Evolutionary conservation across 2,888 invertebrate species (phyloP).

Genomic region (Stratiomys singularior): DNA sequence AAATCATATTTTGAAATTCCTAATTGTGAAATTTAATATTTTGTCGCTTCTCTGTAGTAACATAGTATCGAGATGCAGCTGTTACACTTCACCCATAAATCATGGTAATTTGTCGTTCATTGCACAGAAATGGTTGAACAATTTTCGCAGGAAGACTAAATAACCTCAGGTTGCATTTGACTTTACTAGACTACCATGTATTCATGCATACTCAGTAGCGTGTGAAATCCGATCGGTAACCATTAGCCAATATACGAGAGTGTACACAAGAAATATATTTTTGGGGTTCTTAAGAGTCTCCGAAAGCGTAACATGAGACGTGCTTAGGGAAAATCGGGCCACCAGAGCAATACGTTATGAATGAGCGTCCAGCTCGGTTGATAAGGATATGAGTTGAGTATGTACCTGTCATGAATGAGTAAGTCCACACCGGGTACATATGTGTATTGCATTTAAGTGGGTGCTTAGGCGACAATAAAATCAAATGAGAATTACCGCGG

Average conservation of each 20-base stretch:
- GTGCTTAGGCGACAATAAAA: constrained; percentile 22
- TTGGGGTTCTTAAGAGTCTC: constrained; percentile 21
- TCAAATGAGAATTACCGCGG: constrained; percentile 17
- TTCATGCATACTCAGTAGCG: constrained; percentile 18
- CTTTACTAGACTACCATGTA: background rate
- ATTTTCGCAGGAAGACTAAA: constrained; percentile 44
- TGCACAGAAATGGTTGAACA: constrained; percentile 17
- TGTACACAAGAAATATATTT: constrained; percentile 7
- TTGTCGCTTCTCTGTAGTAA: constrained; percentile 37
- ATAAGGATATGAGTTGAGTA: constrained; percentile 29
- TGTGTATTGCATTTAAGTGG: constrained; percentile 8
- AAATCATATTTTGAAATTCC: constrained; percentile 19
- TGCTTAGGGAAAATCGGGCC: constrained; percentile 30
- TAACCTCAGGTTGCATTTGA: constrained; percentile 37
- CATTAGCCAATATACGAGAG: constrained; percentile 36
- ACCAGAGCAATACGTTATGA: constrained; percentile 1
- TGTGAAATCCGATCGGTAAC: constrained; percentile 34
- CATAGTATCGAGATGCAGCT: constrained; percentile 23
- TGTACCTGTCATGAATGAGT: constrained; percentile 23
- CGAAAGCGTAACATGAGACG: constrained; percentile 30
- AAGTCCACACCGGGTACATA: background rate
- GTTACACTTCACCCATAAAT: constrained; percentile 30
- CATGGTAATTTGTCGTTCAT: constrained; percentile 41
- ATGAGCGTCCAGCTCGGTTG: background rate
- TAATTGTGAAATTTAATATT: constrained; percentile 40